Evolutionary conservation across 2,113 vertebrate species (phyloP), one percentile per base, ranked within the genome.

Genomic region (Sardina pilchardus): DNA sequence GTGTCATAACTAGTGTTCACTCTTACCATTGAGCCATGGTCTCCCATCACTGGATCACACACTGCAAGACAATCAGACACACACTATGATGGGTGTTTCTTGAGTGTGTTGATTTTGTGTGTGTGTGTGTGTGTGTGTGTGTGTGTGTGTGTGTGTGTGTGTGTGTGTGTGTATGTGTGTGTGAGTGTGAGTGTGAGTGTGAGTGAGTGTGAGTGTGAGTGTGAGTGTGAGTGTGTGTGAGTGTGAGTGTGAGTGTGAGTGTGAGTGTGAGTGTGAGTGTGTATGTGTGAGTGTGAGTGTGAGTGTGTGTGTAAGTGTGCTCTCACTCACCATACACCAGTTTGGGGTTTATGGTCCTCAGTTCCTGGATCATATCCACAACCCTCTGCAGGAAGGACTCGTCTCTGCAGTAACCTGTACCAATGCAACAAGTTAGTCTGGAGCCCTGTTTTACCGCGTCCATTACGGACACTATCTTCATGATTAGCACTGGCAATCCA

Each of bases 301-400:
- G 53, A 17, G 19, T 8, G 53, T 56, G n/a, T 63, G 59, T 63
- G 59, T 63, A 9, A n/a, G 59, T 63, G 21, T 63, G 59, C n/a
- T 2, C 12, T 43, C 1, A 88, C 96, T 94, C 90, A 99, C 98
- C 98, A 24, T 99, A 99, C 0, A 99, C 96, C 0, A 99, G 93
- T 14, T 89, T 92, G 0, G 97, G 90, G 89, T 97, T 99, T 88
- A 95, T 94, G 34, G 93, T 93, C 91, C 98, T 99, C 91, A 99
- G 89, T 90, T 98, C 98, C 92, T 93, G 93, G 88, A 99, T 95
- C 0, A 99, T 99, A 88, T 98, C 97, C 86, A 99, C 98, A 90
- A 99, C 97, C 86, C 86, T 97, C 84, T 94, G 94, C 92, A 99
- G 93, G 94, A 99, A 99, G 0, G 98, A 98, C 12, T 92, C 94